Conservation (phyloP, 2,797 vertebrate genomes). For the Muscicapa comitata region DNA sequence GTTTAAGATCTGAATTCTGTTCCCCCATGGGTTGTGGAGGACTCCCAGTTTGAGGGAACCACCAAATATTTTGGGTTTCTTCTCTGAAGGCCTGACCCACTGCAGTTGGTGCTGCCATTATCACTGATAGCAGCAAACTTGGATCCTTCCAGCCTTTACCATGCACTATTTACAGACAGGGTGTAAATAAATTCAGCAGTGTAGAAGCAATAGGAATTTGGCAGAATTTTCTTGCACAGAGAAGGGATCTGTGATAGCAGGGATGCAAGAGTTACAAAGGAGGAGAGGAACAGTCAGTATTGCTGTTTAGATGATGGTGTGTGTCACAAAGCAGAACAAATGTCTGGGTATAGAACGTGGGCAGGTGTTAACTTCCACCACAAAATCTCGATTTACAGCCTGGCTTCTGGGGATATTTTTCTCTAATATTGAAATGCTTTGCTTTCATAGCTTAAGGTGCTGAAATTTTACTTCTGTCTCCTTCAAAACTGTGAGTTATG, state of each 20-base stretch:
- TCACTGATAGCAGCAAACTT: background rate
- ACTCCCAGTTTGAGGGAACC: background rate
- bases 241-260: background rate
- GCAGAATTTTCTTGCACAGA: background rate
- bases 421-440: background rate
- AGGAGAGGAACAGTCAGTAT: background rate
- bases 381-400: background rate
- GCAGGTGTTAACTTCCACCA: background rate
- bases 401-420: background rate
- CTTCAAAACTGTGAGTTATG: background rate
- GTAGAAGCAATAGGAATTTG: fast-evolving
- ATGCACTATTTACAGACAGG: background rate
- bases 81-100: background rate
- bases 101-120: background rate
- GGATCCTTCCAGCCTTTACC: background rate
- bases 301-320: background rate
- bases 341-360: background rate
- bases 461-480: background rate
- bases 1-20: background rate
- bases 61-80: background rate
- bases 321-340: background rate
- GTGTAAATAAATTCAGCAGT: background rate
- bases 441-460: background rate
- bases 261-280: background rate
- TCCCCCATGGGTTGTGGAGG: fast-evolving